Percentiles rank a stretch among this genome's conserved stretches.
Evolutionary conservation across 1,140 invertebrate species (phyloP).

Genomic region (Drosophila rufa): DNA sequence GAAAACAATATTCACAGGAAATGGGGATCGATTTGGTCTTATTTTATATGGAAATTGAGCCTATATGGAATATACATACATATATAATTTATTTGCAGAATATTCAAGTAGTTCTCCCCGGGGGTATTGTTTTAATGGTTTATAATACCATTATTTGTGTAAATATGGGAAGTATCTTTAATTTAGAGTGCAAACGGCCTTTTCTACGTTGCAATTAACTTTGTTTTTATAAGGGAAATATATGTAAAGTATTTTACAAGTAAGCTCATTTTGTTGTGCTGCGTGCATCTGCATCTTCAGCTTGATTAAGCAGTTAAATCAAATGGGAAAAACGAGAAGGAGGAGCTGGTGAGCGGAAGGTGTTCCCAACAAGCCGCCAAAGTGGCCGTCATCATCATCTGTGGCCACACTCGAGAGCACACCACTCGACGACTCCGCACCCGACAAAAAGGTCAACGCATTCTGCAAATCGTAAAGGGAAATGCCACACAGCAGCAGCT

Average conservation of each 20-base stretch:
- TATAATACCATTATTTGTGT: too few species aligned
- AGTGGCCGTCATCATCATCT: conserved; percentile 64
- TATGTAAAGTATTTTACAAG: too few species aligned
- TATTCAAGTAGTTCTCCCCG: too few species aligned
- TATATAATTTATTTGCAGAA: not conserved
- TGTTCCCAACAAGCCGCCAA: conserved; percentile 73
- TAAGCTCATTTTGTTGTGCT: not conserved
- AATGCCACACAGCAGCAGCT: conserved; percentile 73
- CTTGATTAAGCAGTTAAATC: conserved; percentile 81
- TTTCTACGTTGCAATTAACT: too few species aligned
- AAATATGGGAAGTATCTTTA: too few species aligned
- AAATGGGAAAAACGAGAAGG: conserved; percentile 38
- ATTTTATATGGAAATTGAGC: not conserved
- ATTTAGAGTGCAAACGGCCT: too few species aligned
- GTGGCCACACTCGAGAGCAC: conserved; percentile 77
- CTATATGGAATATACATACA: not conserved
- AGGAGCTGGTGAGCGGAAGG: conserved; percentile 42
- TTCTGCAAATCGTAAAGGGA: conserved; percentile 71
- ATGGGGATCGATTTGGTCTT: not conserved
- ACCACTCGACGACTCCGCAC: conserved; percentile 18
- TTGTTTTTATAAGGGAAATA: too few species aligned
- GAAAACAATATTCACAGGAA: conserved; percentile 2
- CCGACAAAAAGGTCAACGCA: conserved; percentile 73
- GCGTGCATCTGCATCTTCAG: conserved; percentile 37
- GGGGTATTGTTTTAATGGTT: too few species aligned